phyloP scores from a whole-genome alignment of 1,140 invertebrate genomes.

The Anastrepha ludens region DNA sequence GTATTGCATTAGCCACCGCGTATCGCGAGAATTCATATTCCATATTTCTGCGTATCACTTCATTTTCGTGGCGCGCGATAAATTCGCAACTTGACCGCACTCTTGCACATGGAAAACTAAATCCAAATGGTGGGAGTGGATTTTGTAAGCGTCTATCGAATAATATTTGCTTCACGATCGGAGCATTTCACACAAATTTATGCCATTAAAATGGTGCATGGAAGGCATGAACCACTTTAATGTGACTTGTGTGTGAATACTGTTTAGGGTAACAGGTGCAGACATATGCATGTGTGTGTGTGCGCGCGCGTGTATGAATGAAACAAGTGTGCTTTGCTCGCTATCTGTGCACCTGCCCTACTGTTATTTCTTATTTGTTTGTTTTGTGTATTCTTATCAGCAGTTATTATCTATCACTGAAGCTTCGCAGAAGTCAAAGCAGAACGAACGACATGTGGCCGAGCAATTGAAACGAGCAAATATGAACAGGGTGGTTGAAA shows the following conservation, averaged over 20 bases:
- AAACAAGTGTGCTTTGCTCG: not conserved
- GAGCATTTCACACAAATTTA: too few relatives aligned
- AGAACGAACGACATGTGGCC: not conserved
- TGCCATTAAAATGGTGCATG: too few relatives aligned
- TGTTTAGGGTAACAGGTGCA: too few relatives aligned
- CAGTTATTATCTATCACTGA: not conserved
- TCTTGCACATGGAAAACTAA: not conserved
- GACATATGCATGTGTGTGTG: not conserved
- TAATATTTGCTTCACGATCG: not conserved
- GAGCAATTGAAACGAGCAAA: not conserved
- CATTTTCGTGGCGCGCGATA: not conserved
- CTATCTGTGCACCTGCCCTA: not conserved
- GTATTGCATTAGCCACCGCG: too few relatives aligned
- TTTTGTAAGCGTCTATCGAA: not conserved
- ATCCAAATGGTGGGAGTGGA: not conserved
- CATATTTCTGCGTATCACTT: not conserved
- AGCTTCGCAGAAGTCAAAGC: not conserved
- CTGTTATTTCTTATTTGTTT: slow-evolving; percentile 1
- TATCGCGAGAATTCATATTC: not conserved
- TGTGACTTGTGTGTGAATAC: too few relatives aligned
- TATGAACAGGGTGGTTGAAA: not conserved
- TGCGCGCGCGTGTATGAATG: not conserved
- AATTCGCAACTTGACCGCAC: not conserved
- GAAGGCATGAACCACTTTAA: too few relatives aligned
- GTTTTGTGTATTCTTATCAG: not conserved